Conservation (phyloP, 2,888 invertebrate species). For the Thymelicus acteon region DNA sequence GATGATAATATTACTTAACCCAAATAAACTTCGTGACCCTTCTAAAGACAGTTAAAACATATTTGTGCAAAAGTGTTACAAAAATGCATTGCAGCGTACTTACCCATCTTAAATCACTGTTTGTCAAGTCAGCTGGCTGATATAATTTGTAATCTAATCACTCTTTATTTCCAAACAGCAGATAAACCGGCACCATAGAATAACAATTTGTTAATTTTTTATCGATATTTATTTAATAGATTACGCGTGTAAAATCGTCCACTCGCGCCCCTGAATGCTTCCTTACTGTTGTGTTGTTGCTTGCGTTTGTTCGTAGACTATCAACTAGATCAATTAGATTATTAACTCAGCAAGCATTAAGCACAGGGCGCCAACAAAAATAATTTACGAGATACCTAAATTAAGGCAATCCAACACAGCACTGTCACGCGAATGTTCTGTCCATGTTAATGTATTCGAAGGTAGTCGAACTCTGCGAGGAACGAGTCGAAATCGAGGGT, state of each 20-base stretch:
- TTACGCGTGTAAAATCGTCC: neutral
- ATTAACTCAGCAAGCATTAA: too few species aligned
- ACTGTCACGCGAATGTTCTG: slow-evolving; percentile 79
- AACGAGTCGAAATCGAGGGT: slow-evolving; percentile 80
- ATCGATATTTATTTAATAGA: neutral
- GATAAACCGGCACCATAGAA: neutral
- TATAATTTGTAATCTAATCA: neutral
- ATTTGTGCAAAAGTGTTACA: too few species aligned
- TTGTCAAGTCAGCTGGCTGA: neutral
- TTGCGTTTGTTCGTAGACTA: too few species aligned
- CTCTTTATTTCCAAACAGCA: neutral
- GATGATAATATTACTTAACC: too few species aligned
- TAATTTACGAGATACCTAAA: slow-evolving; percentile 69
- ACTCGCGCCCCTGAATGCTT: neutral
- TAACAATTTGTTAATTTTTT: neutral
- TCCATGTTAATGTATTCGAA: slow-evolving; percentile 68
- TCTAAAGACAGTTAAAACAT: too few species aligned
- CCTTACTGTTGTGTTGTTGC: neutral
- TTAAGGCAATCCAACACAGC: slow-evolving; percentile 51
- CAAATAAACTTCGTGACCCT: too few species aligned
- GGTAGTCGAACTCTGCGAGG: slow-evolving; percentile 81
- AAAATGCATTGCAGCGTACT: neutral
- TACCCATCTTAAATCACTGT: neutral
- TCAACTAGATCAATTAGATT: too few species aligned
- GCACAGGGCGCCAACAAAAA: slow-evolving; percentile 44